phyloP scores from a whole-genome alignment of 2,888 invertebrate species.

The Epistrophe eligans region DNA sequence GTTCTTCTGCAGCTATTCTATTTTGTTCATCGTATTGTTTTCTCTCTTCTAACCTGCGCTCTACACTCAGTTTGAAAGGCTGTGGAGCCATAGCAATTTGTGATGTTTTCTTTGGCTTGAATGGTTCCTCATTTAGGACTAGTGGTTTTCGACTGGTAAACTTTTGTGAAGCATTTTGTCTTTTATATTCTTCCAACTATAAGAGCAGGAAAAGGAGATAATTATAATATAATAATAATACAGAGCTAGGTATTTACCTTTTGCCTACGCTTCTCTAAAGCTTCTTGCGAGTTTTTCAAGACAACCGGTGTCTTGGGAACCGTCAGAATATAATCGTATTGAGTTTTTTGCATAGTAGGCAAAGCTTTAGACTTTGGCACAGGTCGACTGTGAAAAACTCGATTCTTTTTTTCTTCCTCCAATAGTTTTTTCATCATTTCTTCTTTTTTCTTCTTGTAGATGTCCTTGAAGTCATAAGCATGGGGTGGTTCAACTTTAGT shows the following conservation, averaged over 20 bases:
- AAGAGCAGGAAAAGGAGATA: background rate
- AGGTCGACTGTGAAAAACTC: slow-evolving; percentile 82
- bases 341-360: slow-evolving; percentile 62
- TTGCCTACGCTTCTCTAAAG: slow-evolving; percentile 76
- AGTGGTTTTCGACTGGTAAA: slow-evolving; percentile 75
- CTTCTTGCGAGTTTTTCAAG: slow-evolving; percentile 79
- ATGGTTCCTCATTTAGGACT: slow-evolving; percentile 79
- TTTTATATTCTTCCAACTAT: slow-evolving; percentile 78
- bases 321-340: slow-evolving; percentile 74
- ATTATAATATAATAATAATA: background rate
- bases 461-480: slow-evolving; percentile 79
- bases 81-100: slow-evolving; percentile 75
- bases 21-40: slow-evolving; percentile 80
- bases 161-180: slow-evolving; percentile 73
- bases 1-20: slow-evolving; percentile 78
- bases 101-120: slow-evolving; percentile 77
- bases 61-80: slow-evolving; percentile 81
- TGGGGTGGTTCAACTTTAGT: slow-evolving; percentile 76
- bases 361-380: slow-evolving; percentile 79
- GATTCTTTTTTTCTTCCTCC: slow-evolving; percentile 81
- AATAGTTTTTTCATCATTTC: slow-evolving; percentile 76
- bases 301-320: slow-evolving; percentile 80
- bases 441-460: slow-evolving; percentile 80
- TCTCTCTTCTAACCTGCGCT: slow-evolving; percentile 80
- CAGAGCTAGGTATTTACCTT: slow-evolving; percentile 73